phyloP scores from a whole-genome alignment of 2,113 vertebrate species.

The Nansenia antarctica region DNA sequence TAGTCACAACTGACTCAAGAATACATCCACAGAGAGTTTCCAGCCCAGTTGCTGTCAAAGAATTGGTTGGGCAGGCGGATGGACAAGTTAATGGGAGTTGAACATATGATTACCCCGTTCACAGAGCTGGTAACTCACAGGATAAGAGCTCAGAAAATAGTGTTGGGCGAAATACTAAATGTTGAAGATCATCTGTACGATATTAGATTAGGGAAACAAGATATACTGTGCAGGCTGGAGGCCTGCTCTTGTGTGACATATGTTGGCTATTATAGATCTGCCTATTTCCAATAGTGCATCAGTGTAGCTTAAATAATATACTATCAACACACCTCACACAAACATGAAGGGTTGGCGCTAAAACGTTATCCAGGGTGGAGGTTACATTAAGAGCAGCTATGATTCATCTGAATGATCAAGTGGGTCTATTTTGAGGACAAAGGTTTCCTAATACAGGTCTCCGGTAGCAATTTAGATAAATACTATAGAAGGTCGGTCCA shows the following conservation, averaged over 20 bases:
- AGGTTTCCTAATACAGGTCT: constrained; percentile 24
- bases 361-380: not conserved
- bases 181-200: too few relatives aligned
- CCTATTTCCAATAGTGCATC: not conserved
- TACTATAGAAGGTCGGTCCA: too few relatives aligned
- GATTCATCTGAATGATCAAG: not conserved
- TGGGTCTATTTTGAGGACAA: constrained; percentile 19
- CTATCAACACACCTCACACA: too few relatives aligned
- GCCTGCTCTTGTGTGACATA: not conserved
- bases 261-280: constrained; percentile 21
- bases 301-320: too few relatives aligned
- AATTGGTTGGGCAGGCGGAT: constrained; percentile 7
- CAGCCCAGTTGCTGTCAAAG: constrained; percentile 25
- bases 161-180: constrained; percentile 17
- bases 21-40: constrained; percentile 26
- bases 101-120: constrained; percentile 22
- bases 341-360: constrained; percentile 17
- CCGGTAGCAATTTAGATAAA: not conserved
- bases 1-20: constrained; percentile 47
- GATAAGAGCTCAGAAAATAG: constrained; percentile 1
- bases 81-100: constrained; percentile 15
- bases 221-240: not conserved
- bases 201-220: constrained; percentile 3
- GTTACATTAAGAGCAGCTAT: not conserved
- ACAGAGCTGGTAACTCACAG: not conserved